Percentiles rank a stretch among this genome's conserved stretches.
Evolutionary conservation across 1,140 invertebrate species (phyloP).

Genomic region (Acromyrmex heyeri): DNA sequence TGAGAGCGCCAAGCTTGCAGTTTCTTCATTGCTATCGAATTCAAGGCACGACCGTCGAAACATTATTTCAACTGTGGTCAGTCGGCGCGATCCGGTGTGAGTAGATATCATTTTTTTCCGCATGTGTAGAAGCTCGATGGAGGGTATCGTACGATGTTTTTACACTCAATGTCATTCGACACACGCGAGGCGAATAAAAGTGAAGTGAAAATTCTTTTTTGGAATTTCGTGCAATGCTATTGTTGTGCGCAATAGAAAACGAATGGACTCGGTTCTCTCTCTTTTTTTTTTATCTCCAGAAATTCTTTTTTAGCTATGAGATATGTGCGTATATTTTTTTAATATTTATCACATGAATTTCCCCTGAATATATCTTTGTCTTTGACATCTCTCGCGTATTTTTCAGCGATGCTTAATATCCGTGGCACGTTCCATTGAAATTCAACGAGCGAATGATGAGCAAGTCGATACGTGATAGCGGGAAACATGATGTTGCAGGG

Average conservation of each 20-base stretch:
- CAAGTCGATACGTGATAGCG: slow-evolving; percentile 53
- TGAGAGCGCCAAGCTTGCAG: slow-evolving; percentile 32
- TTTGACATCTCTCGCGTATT: slow-evolving; percentile 14
- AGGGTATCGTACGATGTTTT: slow-evolving; percentile 66
- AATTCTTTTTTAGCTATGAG: neutral
- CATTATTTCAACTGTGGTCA: slow-evolving; percentile 59
- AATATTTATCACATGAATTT: slow-evolving; percentile 14
- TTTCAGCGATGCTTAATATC: slow-evolving; percentile 32
- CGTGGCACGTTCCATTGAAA: slow-evolving; percentile 44
- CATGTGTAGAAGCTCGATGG: slow-evolving; percentile 64
- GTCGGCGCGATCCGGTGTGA: slow-evolving; percentile 16
- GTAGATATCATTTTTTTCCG: slow-evolving; percentile 68
- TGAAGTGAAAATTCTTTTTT: slow-evolving; percentile 77
- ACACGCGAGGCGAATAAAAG: slow-evolving; percentile 68
- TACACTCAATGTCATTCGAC: slow-evolving; percentile 73
- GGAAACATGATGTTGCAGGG: slow-evolving; percentile 12
- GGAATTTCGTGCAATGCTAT: slow-evolving; percentile 54
- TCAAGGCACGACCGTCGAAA: slow-evolving; percentile 53
- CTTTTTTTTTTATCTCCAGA: neutral
- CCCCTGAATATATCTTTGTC: slow-evolving; percentile 9
- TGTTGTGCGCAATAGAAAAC: slow-evolving; percentile 12
- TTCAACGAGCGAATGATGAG: slow-evolving; percentile 56
- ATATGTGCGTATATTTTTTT: neutral
- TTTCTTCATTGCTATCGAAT: slow-evolving; percentile 31
- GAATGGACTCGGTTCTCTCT: neutral